Evolutionary conservation across 2,888 invertebrate species (phyloP).

Genomic region (Psococerastis gibbosa): DNA sequence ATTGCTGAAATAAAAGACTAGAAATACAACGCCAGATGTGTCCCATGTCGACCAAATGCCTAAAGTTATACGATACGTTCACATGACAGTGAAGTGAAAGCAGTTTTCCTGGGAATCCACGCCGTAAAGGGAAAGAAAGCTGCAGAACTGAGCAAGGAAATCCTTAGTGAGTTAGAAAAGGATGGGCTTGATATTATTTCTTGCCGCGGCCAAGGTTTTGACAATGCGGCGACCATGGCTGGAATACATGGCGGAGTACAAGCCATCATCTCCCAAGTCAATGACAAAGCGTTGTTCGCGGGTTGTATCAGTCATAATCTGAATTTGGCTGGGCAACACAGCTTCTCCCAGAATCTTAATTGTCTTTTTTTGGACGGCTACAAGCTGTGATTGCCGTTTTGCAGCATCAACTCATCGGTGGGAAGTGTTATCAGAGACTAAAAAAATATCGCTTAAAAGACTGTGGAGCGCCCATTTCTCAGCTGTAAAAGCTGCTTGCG

Average conservation of each 20-base stretch:
- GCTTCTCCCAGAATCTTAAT: not conserved
- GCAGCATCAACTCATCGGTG: not conserved
- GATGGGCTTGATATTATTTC: constrained; percentile 15
- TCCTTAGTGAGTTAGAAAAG: constrained; percentile 10
- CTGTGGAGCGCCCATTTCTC: not conserved
- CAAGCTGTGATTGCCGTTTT: no score
- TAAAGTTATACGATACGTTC: not conserved
- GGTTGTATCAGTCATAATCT: constrained; percentile 16
- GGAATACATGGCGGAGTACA: constrained; percentile 16
- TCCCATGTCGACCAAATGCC: not conserved
- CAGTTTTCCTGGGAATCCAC: not conserved
- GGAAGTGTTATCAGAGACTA: not conserved
- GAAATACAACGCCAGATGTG: not conserved
- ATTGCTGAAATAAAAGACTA: not conserved
- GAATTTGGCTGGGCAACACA: constrained; percentile 7
- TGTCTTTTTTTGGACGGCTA: no score
- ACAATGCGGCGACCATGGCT: constrained; percentile 16
- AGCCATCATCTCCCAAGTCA: constrained; percentile 14
- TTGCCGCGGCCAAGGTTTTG: constrained; percentile 16
- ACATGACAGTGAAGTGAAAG: not conserved
- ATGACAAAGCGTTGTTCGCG: constrained; percentile 14
- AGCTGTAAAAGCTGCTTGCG: not conserved
- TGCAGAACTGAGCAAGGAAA: not conserved
- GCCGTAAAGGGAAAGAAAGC: not conserved
- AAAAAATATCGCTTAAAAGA: not conserved